Percentiles rank a stretch among this genome's conserved stretches.
Conservation (phyloP, 2,888 invertebrate species). For the Biston betularia region DNA sequence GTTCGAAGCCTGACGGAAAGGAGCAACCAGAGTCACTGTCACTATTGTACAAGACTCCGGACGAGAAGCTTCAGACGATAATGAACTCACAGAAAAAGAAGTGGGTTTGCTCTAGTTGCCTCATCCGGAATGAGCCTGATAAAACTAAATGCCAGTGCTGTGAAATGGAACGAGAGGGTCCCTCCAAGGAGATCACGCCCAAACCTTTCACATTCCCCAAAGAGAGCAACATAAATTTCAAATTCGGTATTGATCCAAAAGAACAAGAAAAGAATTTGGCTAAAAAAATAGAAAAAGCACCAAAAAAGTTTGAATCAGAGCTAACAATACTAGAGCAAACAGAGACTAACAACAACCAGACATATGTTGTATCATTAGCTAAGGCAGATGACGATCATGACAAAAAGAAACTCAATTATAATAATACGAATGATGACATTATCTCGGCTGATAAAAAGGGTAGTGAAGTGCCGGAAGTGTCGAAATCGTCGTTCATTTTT, state of each 20-base stretch:
- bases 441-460: slow-evolving; percentile 36
- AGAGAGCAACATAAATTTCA: slow-evolving; percentile 50
- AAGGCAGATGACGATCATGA: slow-evolving; percentile 46
- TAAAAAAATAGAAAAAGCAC: slow-evolving; percentile 43
- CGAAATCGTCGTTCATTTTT: slow-evolving; percentile 63
- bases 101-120: slow-evolving; percentile 73
- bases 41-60: slow-evolving; percentile 28
- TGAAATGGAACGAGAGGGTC: slow-evolving; percentile 53
- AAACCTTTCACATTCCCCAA: slow-evolving; percentile 28
- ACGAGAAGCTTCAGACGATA: slow-evolving; percentile 53
- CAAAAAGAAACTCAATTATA: background rate
- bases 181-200: slow-evolving; percentile 17
- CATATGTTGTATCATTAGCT: slow-evolving; percentile 47
- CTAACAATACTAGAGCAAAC: slow-evolving; percentile 52
- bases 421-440: slow-evolving; percentile 10
- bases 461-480: slow-evolving; percentile 40
- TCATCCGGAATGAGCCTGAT: slow-evolving; percentile 65
- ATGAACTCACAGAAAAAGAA: slow-evolving; percentile 58
- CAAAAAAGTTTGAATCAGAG: slow-evolving; percentile 29
- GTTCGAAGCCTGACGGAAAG: slow-evolving; percentile 50
- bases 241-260: slow-evolving; percentile 70
- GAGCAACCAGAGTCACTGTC: slow-evolving; percentile 1
- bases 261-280: slow-evolving; percentile 51
- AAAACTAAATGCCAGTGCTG: slow-evolving; percentile 68
- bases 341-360: slow-evolving; percentile 76